These are phyloP conservation scores for Lasioglossum calceatum DNA, from an alignment of 2,888 invertebrate genomes.

Conservation along the genomic window DNA sequence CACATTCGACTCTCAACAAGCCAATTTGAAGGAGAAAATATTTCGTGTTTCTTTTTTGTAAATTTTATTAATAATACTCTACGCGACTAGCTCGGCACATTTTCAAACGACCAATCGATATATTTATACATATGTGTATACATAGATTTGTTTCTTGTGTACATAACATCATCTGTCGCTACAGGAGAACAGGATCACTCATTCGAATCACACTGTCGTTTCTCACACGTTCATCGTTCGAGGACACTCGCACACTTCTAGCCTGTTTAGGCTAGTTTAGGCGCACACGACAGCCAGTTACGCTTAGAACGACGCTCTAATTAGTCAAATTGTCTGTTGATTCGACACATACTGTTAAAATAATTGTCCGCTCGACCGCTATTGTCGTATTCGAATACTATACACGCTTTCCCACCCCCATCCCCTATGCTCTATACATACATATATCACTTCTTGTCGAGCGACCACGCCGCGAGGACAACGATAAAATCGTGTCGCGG, in stretches of 20 bases:
- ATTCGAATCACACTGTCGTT: background rate
- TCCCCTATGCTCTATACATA: background rate
- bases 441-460: background rate
- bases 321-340: constrained; percentile 24
- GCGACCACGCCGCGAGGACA: background rate
- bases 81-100: constrained; percentile 53
- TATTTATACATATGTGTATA: constrained; percentile 57
- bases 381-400: constrained; percentile 50
- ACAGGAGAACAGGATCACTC: constrained; percentile 28
- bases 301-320: constrained; percentile 23
- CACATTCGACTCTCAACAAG: no score
- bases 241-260: background rate
- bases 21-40: no score
- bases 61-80: constrained; percentile 69
- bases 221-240: background rate
- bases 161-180: constrained; percentile 47
- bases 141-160: constrained; percentile 27
- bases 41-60: constrained; percentile 41
- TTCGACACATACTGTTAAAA: constrained; percentile 34
- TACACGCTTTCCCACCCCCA: background rate
- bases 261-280: background rate
- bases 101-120: constrained; percentile 56
- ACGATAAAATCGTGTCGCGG: constrained; percentile 17
- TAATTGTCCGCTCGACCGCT: constrained; percentile 34
- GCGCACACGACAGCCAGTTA: constrained; percentile 29